Evolutionary conservation across 2,888 invertebrate genomes (phyloP).

Genomic region (Drosophila buzzatii): DNA sequence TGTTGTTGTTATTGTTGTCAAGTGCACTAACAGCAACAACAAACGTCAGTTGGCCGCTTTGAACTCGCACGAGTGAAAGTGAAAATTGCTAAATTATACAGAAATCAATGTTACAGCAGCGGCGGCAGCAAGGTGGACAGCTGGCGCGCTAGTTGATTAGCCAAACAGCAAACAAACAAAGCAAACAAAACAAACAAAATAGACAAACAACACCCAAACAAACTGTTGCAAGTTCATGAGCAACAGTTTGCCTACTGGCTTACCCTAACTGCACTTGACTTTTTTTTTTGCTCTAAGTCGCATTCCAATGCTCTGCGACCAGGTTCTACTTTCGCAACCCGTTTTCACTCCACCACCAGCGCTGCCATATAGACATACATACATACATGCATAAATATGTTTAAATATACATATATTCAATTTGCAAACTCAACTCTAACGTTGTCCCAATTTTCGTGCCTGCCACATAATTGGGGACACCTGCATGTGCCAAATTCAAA

Average conservation of each 20-base stretch:
- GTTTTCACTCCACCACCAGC: constrained; percentile 53
- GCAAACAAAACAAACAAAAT: constrained; percentile 17
- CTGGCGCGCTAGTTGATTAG: constrained; percentile 44
- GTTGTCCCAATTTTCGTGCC: constrained; percentile 73
- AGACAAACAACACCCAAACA: constrained; percentile 31
- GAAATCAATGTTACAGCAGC: constrained; percentile 65
- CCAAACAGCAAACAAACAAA: constrained; percentile 30
- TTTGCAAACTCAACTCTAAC: constrained; percentile 68
- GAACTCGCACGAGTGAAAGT: constrained; percentile 77
- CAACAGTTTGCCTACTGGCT: constrained; percentile 4
- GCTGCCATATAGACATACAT: constrained; percentile 10
- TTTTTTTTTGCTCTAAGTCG: constrained; percentile 31
- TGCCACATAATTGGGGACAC: constrained; percentile 77
- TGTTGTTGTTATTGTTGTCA: constrained; percentile 16
- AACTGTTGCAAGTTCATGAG: constrained; percentile 62
- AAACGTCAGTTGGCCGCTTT: constrained; percentile 60
- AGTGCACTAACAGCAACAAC: constrained; percentile 29
- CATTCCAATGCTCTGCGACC: constrained; percentile 65
- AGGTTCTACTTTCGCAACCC: constrained; percentile 78
- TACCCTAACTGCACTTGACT: constrained; percentile 39
- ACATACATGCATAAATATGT: background rate
- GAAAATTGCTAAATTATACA: constrained; percentile 82
- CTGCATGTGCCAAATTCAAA: constrained; percentile 79
- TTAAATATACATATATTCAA: constrained; percentile 52
- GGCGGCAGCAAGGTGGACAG: constrained; percentile 32